These are phyloP conservation scores for Congeria kusceri DNA, from an alignment of 2,888 invertebrate genomes.

Conservation along the genomic window DNA sequence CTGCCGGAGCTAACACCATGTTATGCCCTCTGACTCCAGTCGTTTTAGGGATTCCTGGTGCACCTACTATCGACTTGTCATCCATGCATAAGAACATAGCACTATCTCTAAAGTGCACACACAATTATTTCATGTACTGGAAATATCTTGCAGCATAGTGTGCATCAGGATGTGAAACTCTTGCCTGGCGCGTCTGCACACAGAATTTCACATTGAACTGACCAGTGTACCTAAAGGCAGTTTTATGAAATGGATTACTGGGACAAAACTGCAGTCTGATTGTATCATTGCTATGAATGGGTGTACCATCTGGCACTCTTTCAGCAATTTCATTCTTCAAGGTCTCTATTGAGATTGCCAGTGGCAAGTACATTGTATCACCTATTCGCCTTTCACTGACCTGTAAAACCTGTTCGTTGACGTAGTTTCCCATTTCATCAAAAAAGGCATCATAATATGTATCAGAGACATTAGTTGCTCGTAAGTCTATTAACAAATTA, in stretches of 20 bases:
- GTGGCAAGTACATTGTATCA: slow-evolving; percentile 5
- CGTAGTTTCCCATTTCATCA: slow-evolving; percentile 22
- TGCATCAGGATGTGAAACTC: slow-evolving; percentile 37
- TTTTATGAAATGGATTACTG: slow-evolving; percentile 16
- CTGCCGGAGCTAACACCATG: slow-evolving; percentile 26
- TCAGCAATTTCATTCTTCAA: not conserved
- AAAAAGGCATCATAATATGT: slow-evolving; percentile 18
- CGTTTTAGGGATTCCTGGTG: slow-evolving; percentile 12
- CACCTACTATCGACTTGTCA: slow-evolving; percentile 9
- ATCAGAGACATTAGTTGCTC: slow-evolving; percentile 9
- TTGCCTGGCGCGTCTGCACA: slow-evolving; percentile 34
- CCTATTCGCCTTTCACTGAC: slow-evolving; percentile 7
- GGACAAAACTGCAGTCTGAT: slow-evolving; percentile 44
- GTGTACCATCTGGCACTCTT: slow-evolving; percentile 18
- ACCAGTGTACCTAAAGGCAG: slow-evolving; percentile 33
- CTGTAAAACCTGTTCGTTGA: slow-evolving; percentile 22
- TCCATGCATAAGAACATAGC: slow-evolving; percentile 23
- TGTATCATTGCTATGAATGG: slow-evolving; percentile 34
- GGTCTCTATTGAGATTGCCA: not conserved
- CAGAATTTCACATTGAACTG: slow-evolving; percentile 43
- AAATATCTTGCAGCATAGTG: slow-evolving; percentile 30
- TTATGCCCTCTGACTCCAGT: slow-evolving; percentile 24
- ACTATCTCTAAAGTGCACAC: slow-evolving; percentile 25
- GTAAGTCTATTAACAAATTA: slow-evolving; percentile 4
- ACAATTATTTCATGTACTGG: slow-evolving; percentile 37